Conservation (phyloP, 2,888 invertebrate species). For the Leucania comma region DNA sequence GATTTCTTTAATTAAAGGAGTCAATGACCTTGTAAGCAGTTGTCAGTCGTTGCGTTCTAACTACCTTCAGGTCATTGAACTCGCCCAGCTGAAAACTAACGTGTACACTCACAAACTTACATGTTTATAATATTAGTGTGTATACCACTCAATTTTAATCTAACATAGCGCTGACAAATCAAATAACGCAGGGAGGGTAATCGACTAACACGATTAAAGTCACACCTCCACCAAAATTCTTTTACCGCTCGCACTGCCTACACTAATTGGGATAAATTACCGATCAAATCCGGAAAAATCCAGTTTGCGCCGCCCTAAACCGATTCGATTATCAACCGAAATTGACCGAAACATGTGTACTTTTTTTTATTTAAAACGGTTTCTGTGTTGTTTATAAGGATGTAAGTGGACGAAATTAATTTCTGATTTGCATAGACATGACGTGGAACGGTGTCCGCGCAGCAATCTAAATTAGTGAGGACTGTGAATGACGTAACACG, state of each 20-base stretch:
- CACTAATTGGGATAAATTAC: conserved; percentile 75
- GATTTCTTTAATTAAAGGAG: too few species aligned
- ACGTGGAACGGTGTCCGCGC: conserved; percentile 39
- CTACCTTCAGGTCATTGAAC: too few species aligned
- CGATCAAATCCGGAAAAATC: conserved; percentile 77
- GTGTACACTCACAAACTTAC: too few species aligned
- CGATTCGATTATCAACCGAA: conserved; percentile 72
- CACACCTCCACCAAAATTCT: conserved; percentile 51
- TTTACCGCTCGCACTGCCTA: conserved; percentile 50
- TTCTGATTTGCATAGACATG: conserved; percentile 66
- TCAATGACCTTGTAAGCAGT: too few species aligned
- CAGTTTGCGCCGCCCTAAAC: conserved; percentile 69
- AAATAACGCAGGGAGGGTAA: conserved; percentile 49
- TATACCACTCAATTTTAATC: conserved; percentile 29
- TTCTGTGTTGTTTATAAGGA: conserved; percentile 54
- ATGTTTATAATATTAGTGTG: too few species aligned
- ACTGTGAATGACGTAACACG: conserved; percentile 56
- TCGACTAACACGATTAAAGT: conserved; percentile 54
- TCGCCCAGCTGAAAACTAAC: too few species aligned
- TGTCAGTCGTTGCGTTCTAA: too few species aligned
- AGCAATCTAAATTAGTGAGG: conserved; percentile 61
- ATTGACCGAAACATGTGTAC: conserved; percentile 49
- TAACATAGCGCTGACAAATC: conserved; percentile 49
- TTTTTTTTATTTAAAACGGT: conserved; percentile 38
- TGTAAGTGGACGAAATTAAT: conserved; percentile 56